These are phyloP conservation scores for Synanthedon vespiformis DNA, from an alignment of 2,888 invertebrate species.

Conservation along the genomic window DNA sequence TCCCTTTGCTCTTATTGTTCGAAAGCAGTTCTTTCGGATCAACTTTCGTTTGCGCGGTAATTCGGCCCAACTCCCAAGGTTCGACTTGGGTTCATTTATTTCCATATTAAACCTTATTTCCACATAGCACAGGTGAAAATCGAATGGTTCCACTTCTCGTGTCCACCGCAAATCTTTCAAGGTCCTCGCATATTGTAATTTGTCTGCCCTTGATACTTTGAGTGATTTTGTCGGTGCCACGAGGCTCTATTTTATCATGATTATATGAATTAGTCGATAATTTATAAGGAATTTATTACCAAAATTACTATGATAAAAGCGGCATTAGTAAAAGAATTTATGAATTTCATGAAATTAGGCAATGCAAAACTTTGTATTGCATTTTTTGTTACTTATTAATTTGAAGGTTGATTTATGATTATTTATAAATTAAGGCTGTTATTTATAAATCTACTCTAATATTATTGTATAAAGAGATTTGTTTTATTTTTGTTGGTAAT, in stretches of 20 bases:
- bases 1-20: constrained; percentile 6
- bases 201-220: constrained; percentile 1
- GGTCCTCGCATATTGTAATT: constrained; percentile 4
- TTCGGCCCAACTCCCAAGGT: not conserved
- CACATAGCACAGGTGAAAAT: too few relatives aligned
- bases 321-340: not conserved
- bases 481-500: too few relatives aligned
- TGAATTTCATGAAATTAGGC: too few relatives aligned
- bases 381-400: too few relatives aligned
- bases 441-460: too few relatives aligned
- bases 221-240: constrained; percentile 1
- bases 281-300: constrained; percentile 3
- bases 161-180: constrained; percentile 3
- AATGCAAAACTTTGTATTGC: too few relatives aligned
- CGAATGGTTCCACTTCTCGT: constrained; percentile 1
- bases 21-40: constrained; percentile 7
- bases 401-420: too few relatives aligned
- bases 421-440: too few relatives aligned
- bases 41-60: constrained; percentile 5
- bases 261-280: constrained; percentile 2
- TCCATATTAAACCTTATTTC: too few relatives aligned
- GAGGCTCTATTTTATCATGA: constrained; percentile 3
- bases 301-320: constrained; percentile 1
- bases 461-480: too few relatives aligned
- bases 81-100: too few relatives aligned